A percentile compares a stretch with the other conserved stretches of the same genome.
phyloP scores from a whole-genome alignment of 2,797 vertebrate genomes.

The Leontocebus nigricollis region DNA sequence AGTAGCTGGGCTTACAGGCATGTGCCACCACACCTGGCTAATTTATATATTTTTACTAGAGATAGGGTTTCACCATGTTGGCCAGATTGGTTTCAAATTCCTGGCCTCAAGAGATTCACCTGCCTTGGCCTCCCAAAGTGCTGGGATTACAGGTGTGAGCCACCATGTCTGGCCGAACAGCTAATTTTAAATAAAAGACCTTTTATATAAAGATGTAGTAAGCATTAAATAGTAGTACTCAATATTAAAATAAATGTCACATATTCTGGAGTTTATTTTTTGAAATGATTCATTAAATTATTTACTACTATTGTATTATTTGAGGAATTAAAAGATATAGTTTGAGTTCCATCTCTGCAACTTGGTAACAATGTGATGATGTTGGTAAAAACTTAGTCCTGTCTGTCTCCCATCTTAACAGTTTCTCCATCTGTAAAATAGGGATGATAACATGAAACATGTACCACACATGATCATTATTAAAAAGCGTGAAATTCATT shows the following conservation, averaged over 20 bases:
- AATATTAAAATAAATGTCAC: neutral
- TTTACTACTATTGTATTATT: neutral
- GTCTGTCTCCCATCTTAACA: neutral
- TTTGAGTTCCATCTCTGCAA: neutral
- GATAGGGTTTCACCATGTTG: too few species aligned
- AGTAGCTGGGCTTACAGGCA: too few species aligned
- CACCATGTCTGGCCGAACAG: too few species aligned
- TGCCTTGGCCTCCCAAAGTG: too few species aligned
- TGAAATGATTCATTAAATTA: constrained; percentile 14
- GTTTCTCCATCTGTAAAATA: neutral
- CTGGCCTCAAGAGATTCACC: too few species aligned
- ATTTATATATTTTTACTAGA: too few species aligned
- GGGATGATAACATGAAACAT: neutral
- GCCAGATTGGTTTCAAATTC: too few species aligned
- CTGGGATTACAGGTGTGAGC: too few species aligned
- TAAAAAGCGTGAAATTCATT: constrained; percentile 24
- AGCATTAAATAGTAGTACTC: neutral
- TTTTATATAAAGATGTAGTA: neutral
- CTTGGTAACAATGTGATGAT: neutral
- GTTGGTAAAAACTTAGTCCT: neutral
- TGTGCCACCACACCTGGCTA: too few species aligned
- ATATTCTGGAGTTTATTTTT: neutral
- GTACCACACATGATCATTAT: neutral
- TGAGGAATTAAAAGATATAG: neutral
- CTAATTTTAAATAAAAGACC: neutral